Conservation (phyloP, 2,113 vertebrate genomes). For the Perca flavescens region DNA sequence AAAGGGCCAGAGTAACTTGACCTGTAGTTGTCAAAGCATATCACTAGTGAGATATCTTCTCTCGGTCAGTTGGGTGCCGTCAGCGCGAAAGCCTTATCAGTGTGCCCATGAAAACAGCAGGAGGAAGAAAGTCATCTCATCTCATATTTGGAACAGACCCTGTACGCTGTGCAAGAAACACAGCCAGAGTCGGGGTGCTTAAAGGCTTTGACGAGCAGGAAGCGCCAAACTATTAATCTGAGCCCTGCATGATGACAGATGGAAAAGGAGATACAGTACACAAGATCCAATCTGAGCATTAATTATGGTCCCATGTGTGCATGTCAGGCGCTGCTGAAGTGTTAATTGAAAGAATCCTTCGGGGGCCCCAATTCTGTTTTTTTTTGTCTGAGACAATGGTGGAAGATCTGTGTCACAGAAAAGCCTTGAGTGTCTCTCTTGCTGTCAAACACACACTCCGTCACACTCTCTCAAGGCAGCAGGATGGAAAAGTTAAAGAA, state of each 20-base stretch:
- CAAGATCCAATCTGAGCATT: conserved; percentile 75
- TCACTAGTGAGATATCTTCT: conserved; percentile 44
- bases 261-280: conserved; percentile 76
- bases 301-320: conserved; percentile 56
- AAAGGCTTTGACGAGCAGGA: conserved; percentile 70
- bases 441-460: conserved; percentile 33
- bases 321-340: conserved; percentile 44
- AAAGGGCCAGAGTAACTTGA: conserved; percentile 31
- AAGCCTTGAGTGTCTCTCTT: conserved; percentile 59
- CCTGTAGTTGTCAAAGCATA: conserved; percentile 53
- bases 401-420: conserved; percentile 72
- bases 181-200: conserved; percentile 67
- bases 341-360: conserved; percentile 63
- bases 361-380: conserved; percentile 48
- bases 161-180: conserved; percentile 45
- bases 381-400: conserved; percentile 61
- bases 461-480: conserved; percentile 30
- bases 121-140: conserved; percentile 64
- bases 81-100: conserved; percentile 69
- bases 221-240: conserved; percentile 77
- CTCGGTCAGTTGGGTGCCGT: conserved; percentile 52
- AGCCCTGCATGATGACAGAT: conserved; percentile 72
- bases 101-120: conserved; percentile 51
- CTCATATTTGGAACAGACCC: conserved; percentile 68
- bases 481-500: conserved; percentile 25